Percentiles rank a stretch among this genome's conserved stretches.
phyloP scores from a whole-genome alignment of 2,113 vertebrate species.

The Halichoeres trimaculatus region DNA sequence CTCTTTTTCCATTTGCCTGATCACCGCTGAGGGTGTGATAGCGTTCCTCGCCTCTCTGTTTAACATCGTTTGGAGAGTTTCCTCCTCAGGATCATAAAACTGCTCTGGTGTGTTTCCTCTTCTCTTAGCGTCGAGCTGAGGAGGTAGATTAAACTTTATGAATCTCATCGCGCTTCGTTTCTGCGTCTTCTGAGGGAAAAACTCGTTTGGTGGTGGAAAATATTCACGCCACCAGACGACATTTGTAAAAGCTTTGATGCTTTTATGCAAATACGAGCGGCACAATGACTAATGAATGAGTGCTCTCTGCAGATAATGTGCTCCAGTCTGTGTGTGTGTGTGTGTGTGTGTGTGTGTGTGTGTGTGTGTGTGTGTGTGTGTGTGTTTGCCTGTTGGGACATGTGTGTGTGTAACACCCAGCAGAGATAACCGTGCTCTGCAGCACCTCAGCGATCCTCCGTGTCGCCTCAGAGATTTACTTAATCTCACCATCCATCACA shows the following conservation, averaged over 20 bases:
- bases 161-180: constrained; percentile 3
- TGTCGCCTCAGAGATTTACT: constrained; percentile 52
- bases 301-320: constrained; percentile 13
- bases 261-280: constrained; percentile 57
- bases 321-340: neutral
- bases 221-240: constrained; percentile 2
- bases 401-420: constrained; percentile 4
- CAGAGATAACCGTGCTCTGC: constrained; percentile 44
- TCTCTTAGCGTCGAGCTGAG: neutral
- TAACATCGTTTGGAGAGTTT: neutral
- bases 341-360: constrained; percentile 20
- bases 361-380: constrained; percentile 7
- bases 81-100: neutral
- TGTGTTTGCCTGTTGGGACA: constrained; percentile 3
- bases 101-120: neutral
- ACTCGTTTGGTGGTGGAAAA: constrained; percentile 17
- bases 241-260: constrained; percentile 20
- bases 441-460: constrained; percentile 55
- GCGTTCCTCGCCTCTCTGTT: too few relatives aligned
- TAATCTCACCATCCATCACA: constrained; percentile 59
- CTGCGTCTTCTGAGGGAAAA: constrained; percentile 4
- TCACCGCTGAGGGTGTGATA: too few relatives aligned
- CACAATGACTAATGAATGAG: constrained; percentile 43
- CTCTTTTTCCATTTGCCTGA: neutral
- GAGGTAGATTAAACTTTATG: constrained; percentile 24